phyloP scores from a whole-genome alignment of 2,797 vertebrate species.

The Sternotherus odoratus region DNA sequence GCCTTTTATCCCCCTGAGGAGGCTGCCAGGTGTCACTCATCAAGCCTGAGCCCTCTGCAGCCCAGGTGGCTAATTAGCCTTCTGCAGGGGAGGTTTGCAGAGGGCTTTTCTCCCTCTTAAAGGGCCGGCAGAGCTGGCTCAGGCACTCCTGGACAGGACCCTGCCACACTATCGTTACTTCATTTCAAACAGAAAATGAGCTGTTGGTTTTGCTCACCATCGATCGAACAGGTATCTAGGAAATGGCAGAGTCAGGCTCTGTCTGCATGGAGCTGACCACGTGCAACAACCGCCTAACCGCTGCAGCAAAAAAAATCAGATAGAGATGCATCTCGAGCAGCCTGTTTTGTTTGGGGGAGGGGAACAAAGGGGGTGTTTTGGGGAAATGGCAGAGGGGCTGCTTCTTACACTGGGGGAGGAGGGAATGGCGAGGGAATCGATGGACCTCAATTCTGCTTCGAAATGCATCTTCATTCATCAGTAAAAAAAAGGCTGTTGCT shows the following conservation, averaged over 20 bases:
- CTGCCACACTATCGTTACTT: too few relatives aligned
- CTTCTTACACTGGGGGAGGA: fast-evolving
- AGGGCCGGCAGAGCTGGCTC: too few relatives aligned
- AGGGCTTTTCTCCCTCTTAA: too few relatives aligned
- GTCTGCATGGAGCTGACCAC: conserved; percentile 58
- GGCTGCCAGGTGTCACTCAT: too few relatives aligned
- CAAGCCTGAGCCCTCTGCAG: too few relatives aligned
- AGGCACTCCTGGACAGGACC: too few relatives aligned
- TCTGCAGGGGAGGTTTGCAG: too few relatives aligned
- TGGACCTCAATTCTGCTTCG: background rate
- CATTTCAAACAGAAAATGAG: background rate
- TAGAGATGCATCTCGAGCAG: conserved; percentile 30
- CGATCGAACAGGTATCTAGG: background rate
- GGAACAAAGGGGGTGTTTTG: background rate
- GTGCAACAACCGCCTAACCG: background rate
- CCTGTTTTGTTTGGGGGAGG: background rate
- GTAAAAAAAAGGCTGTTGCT: background rate
- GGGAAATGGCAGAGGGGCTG: fast-evolving
- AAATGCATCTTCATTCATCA: fast-evolving
- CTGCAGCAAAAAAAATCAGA: background rate
- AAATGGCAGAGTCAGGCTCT: background rate
- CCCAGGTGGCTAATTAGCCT: too few relatives aligned
- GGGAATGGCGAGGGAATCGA: fast-evolving
- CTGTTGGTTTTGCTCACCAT: background rate
- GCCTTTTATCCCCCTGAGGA: too few relatives aligned